A percentile compares a stretch with the other conserved stretches of the same genome.
Evolutionary conservation across 2,113 vertebrate species (phyloP).

Genomic region (Anolis carolinensis): DNA sequence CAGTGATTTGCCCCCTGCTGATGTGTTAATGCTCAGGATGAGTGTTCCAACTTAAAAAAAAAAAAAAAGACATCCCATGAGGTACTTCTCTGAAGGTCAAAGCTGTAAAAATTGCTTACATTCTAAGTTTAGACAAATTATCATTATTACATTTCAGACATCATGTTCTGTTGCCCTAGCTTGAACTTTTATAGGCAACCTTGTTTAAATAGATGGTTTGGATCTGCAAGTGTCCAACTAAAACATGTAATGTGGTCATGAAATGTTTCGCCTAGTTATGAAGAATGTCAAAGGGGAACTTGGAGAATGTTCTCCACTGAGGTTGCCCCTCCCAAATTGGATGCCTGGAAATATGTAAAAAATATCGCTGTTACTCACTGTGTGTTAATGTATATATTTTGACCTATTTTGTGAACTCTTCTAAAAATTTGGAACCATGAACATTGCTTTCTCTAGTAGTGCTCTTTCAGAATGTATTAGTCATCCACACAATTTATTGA

Average conservation of each 20-base stretch:
- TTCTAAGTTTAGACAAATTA: slow-evolving; percentile 32
- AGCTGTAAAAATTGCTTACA: background rate
- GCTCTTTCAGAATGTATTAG: background rate
- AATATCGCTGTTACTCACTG: slow-evolving; percentile 29
- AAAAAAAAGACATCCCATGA: slow-evolving; percentile 31
- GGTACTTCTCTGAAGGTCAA: background rate
- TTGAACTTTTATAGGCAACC: slow-evolving; percentile 32
- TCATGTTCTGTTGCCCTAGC: slow-evolving; percentile 37
- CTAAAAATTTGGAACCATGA: slow-evolving; percentile 3
- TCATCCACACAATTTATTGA: background rate
- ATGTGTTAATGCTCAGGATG: background rate
- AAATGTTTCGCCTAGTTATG: slow-evolving; percentile 62
- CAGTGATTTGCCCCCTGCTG: background rate
- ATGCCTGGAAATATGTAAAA: slow-evolving; percentile 51
- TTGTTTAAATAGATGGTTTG: slow-evolving; percentile 57
- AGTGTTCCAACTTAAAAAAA: slow-evolving; percentile 11
- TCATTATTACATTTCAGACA: slow-evolving; percentile 58
- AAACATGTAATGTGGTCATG: slow-evolving; percentile 73
- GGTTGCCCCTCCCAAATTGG: background rate
- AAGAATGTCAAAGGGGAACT: slow-evolving; percentile 60
- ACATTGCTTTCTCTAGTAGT: background rate
- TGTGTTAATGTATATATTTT: slow-evolving; percentile 47
- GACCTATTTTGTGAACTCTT: slow-evolving; percentile 52
- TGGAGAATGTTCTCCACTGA: slow-evolving; percentile 58
- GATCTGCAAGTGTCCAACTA: slow-evolving; percentile 61